Percentiles rank a stretch among this genome's conserved stretches.
These are phyloP conservation scores for Drosophila ogumai DNA, from an alignment of 1,140 invertebrate species.

Conservation along the genomic window DNA sequence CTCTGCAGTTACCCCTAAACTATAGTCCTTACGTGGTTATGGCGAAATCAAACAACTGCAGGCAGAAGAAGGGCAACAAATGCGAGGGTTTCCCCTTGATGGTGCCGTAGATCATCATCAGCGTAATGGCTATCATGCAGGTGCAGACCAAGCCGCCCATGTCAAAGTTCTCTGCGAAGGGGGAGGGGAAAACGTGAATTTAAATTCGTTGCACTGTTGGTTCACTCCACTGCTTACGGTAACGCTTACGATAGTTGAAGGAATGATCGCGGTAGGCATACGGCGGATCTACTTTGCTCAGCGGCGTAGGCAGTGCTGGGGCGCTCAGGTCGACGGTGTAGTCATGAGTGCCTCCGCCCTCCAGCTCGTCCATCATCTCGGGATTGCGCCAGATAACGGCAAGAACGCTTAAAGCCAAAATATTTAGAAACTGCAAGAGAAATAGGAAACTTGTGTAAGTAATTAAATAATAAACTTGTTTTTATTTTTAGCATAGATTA, in stretches of 20 bases:
- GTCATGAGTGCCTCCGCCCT: constrained; percentile 77
- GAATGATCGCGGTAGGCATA: constrained; percentile 87
- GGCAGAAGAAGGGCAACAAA: constrained; percentile 94
- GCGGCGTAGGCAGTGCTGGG: constrained; percentile 87
- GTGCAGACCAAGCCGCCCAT: constrained; percentile 91
- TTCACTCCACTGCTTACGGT: constrained; percentile 67
- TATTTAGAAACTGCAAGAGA: constrained; percentile 89
- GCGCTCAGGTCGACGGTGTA: constrained; percentile 85
- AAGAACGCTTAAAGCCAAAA: constrained; percentile 89
- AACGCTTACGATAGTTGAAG: constrained; percentile 87
- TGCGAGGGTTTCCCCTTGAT: constrained; percentile 92
- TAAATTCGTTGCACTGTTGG: not conserved
- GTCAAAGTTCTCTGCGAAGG: constrained; percentile 90
- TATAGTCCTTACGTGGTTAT: constrained; percentile 89
- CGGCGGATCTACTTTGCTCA: constrained; percentile 88
- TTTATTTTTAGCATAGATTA: no score
- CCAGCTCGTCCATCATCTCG: constrained; percentile 86
- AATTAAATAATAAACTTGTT: no score
- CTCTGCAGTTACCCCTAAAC: not conserved
- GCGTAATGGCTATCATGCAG: constrained; percentile 91
- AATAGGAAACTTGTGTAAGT: not conserved
- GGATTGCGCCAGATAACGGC: constrained; percentile 91
- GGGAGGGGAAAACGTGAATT: constrained; percentile 43
- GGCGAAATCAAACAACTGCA: constrained; percentile 95
- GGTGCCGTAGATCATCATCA: constrained; percentile 93